phyloP scores from a whole-genome alignment of 2,888 invertebrate genomes.

The Drosophila yooni region DNA sequence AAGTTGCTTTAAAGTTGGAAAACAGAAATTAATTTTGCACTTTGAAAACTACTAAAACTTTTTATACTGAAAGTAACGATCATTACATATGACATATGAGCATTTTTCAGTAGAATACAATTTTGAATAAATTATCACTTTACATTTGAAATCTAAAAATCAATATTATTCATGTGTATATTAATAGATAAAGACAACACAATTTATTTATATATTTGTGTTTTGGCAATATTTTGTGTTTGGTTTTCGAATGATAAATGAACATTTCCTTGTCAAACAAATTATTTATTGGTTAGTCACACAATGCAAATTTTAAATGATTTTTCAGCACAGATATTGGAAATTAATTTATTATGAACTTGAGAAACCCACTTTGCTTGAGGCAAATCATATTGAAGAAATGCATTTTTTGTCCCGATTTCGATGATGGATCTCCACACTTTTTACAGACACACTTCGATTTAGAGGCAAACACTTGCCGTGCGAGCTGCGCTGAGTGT shows the following conservation, averaged over 20 bases:
- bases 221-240: slow-evolving; percentile 15
- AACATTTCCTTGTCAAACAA: slow-evolving; percentile 4
- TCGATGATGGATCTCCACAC: neutral
- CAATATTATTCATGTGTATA: neutral
- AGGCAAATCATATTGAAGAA: slow-evolving; percentile 76
- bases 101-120: neutral
- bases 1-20: neutral
- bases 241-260: slow-evolving; percentile 48
- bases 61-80: neutral
- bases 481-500: slow-evolving; percentile 10
- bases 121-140: neutral
- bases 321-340: slow-evolving; percentile 1
- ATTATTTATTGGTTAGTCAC: slow-evolving; percentile 35
- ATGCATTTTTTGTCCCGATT: slow-evolving; percentile 67
- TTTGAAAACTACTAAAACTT: neutral
- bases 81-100: no score
- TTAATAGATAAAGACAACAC: neutral
- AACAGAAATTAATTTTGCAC: neutral
- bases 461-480: slow-evolving; percentile 20
- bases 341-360: neutral
- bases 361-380: slow-evolving; percentile 75
- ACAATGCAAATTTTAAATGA: slow-evolving; percentile 14
- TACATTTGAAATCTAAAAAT: neutral
- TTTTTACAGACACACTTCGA: slow-evolving; percentile 12
- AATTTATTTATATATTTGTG: neutral